Base-by-base conservation (phyloP, 2,888 invertebrate genomes). In the Plagiodera versicolora region DNA sequence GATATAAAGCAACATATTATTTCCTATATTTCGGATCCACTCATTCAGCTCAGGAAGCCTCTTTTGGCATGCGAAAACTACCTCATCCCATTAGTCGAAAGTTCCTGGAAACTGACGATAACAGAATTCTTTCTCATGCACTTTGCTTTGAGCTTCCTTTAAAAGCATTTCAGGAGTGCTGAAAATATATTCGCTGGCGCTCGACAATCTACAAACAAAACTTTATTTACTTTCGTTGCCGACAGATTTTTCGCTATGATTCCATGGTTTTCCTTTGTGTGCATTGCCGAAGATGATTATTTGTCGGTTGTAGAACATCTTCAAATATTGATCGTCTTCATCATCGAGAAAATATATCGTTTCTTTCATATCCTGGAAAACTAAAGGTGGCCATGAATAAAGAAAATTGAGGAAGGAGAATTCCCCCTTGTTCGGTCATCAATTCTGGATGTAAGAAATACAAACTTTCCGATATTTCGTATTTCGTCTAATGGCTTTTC, bases 81-180 rank as follows among this genome's bases (percentile, higher is more conserved):
- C 63, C 61, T 61, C 63, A 56, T 68, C 63, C 62, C 67, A 48
- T 60, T 54, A 60, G 52, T 55, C 20, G 52, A 67, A 72, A 71
- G 66, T 71, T 72, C 65, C 65, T 69, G 72, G 69, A 72, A 70
- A 70, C 71, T 70, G 71, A 70, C 70, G 72, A 75, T 73, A 74
- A 73, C 72, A 70, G 70, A 73, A 74, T 73, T 74, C 74, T 72
- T 73, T 70, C 71, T 67, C 69, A 70, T 71, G 69, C 66, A 70
- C 70, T 72, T 68, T 64, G 65, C 66, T 69, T 68, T 67, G 64
- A 64, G 68, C 68, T 67, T 70, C 63, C 70, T 70, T 69, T 70
- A 72, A 72, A 73, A 71, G 72, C 71, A 68, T 67, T 72, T 70
- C 68, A 61, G 60, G 65, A 64, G 62, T 59, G 58, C 64, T 62